Evolutionary conservation across 2,888 invertebrate genomes (phyloP).

Genomic region (Fragum sueziense): DNA sequence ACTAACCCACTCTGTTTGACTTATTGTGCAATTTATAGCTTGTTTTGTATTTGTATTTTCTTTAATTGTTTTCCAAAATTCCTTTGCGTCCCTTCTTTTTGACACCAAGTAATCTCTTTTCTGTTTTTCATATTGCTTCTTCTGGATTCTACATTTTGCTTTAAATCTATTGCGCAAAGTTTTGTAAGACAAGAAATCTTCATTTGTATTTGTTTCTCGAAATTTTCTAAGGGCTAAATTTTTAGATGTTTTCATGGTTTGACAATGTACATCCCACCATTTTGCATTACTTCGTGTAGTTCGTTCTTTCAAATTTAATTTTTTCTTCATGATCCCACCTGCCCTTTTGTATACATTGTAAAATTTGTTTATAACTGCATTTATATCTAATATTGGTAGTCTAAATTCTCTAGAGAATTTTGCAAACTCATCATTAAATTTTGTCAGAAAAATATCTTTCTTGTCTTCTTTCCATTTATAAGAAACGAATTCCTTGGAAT

Average conservation of each 20-base stretch:
- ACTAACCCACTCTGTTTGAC: background rate
- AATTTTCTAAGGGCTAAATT: background rate
- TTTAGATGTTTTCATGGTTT: background rate
- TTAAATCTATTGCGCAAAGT: background rate
- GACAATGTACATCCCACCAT: conserved; percentile 10
- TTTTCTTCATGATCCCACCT: background rate
- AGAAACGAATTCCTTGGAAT: background rate
- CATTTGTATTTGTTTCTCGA: background rate
- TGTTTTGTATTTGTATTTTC: too few species aligned
- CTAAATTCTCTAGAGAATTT: background rate
- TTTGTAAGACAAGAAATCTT: background rate
- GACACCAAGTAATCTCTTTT: background rate
- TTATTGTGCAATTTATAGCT: background rate
- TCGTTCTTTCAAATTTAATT: background rate
- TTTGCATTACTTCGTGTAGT: too few species aligned
- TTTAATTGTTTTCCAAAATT: too few species aligned
- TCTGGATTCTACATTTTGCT: background rate
- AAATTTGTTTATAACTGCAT: background rate
- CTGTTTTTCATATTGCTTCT: background rate
- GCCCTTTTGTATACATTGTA: background rate
- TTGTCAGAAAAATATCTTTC: background rate
- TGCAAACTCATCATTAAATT: background rate
- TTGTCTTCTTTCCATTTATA: too few species aligned
- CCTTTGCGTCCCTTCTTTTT: background rate
- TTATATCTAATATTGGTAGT: background rate